phyloP scores from a whole-genome alignment of 2,113 vertebrate species.

The Colossoma macropomum region DNA sequence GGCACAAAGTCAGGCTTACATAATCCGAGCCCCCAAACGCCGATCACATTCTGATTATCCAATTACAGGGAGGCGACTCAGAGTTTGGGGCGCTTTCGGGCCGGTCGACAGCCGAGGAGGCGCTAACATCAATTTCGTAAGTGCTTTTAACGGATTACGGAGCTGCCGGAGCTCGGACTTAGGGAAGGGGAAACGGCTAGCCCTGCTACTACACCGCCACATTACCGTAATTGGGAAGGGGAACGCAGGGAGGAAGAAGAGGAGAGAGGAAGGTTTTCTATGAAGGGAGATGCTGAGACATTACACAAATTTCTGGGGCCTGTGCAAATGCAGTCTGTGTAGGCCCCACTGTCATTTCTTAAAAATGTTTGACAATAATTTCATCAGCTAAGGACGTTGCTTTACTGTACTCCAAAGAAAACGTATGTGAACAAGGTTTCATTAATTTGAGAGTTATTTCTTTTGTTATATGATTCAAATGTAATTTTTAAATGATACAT shows the following conservation, averaged over 20 bases:
- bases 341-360: too few species aligned
- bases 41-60: slow-evolving; percentile 99
- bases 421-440: too few species aligned
- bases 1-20: slow-evolving; percentile 92
- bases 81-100: slow-evolving; percentile 88
- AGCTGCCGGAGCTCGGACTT: slow-evolving; percentile 82
- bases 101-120: slow-evolving; percentile 90
- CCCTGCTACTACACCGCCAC: slow-evolving; percentile 81
- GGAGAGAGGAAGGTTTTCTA: slow-evolving; percentile 36
- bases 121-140: slow-evolving; percentile 98
- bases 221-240: slow-evolving; percentile 90
- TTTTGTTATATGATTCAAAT: too few species aligned
- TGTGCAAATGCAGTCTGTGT: not conserved
- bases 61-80: slow-evolving; percentile 91
- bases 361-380: too few species aligned
- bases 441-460: too few species aligned
- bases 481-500: too few species aligned
- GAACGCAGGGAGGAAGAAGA: slow-evolving; percentile 74
- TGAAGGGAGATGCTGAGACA: not conserved
- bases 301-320: not conserved
- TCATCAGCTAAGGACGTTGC: too few species aligned
- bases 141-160: slow-evolving; percentile 99
- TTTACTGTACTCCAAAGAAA: too few species aligned
- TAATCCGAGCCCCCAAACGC: slow-evolving; percentile 90
- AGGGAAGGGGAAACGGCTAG: slow-evolving; percentile 81